phyloP scores from a whole-genome alignment of 2,113 vertebrate species.

The Oreochromis aureus region DNA sequence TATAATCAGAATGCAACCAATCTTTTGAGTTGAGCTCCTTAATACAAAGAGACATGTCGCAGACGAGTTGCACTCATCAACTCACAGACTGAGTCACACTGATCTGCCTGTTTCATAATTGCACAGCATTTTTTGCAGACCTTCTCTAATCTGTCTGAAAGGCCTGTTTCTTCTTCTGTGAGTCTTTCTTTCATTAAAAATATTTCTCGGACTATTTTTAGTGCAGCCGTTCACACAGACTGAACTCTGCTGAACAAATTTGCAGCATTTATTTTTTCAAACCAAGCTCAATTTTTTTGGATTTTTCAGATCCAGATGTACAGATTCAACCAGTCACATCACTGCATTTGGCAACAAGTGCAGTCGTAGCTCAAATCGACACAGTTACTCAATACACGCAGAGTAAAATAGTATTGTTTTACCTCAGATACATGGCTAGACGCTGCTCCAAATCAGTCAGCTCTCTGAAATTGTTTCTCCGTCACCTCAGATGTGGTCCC shows the following conservation, averaged over 20 bases:
- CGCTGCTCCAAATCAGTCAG: not conserved
- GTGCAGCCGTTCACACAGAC: not conserved
- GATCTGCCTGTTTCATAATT: not conserved
- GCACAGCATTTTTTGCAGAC: not conserved
- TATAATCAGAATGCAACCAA: not conserved
- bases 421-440: not conserved
- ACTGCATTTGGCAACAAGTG: not conserved
- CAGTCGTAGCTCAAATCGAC: not conserved
- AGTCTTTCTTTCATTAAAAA: not conserved
- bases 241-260: not conserved
- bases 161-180: not conserved
- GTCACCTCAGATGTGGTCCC: not conserved
- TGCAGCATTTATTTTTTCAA: not conserved
- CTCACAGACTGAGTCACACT: not conserved
- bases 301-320: not conserved
- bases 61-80: not conserved
- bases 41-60: not conserved
- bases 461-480: not conserved
- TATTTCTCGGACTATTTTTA: not conserved
- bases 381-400: not conserved
- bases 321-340: not conserved
- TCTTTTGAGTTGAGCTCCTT: not conserved
- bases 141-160: rapidly evolving
- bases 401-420: not conserved
- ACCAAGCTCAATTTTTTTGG: rapidly evolving